A percentile compares a stretch with the other conserved stretches of the same genome.
These are phyloP conservation scores for Papilio aristodemus DNA, from an alignment of 1,140 invertebrate species.

Conservation along the genomic window DNA sequence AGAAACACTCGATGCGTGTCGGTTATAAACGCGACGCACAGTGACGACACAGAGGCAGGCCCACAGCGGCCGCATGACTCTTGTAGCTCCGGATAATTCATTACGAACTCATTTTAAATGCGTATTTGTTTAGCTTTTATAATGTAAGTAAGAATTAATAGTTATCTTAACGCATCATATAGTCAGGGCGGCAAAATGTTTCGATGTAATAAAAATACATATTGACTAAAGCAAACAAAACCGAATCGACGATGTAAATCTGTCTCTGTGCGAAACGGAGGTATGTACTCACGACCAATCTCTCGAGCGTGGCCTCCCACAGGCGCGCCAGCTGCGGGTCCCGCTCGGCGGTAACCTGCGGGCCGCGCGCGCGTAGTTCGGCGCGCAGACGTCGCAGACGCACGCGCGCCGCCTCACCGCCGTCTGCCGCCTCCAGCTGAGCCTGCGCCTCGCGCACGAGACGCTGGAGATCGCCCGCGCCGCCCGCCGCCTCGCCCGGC, in stretches of 20 bases:
- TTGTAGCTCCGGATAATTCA: no score
- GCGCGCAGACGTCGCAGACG: constrained; percentile 34
- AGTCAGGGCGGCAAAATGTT: no score
- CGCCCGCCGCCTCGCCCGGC: neutral
- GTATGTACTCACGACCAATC: constrained; percentile 8
- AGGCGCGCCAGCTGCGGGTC: constrained; percentile 14
- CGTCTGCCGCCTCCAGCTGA: neutral
- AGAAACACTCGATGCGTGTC: neutral
- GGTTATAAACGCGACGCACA: no score
- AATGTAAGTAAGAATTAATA: no score
- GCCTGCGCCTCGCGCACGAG: neutral
- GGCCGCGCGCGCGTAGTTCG: neutral
- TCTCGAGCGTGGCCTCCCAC: constrained; percentile 23
- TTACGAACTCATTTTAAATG: no score
- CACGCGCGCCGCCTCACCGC: constrained; percentile 21
- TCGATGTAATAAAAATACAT: no score
- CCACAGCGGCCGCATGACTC: no score
- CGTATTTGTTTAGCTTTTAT: no score
- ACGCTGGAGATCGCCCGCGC: neutral
- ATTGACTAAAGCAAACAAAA: no score
- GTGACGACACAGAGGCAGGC: no score
- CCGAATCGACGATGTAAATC: neutral
- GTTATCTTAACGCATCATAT: no score
- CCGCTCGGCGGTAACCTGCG: neutral
- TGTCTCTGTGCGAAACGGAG: neutral